Conservation (phyloP, 2,888 invertebrate species). For the Eupsilia transversa region DNA sequence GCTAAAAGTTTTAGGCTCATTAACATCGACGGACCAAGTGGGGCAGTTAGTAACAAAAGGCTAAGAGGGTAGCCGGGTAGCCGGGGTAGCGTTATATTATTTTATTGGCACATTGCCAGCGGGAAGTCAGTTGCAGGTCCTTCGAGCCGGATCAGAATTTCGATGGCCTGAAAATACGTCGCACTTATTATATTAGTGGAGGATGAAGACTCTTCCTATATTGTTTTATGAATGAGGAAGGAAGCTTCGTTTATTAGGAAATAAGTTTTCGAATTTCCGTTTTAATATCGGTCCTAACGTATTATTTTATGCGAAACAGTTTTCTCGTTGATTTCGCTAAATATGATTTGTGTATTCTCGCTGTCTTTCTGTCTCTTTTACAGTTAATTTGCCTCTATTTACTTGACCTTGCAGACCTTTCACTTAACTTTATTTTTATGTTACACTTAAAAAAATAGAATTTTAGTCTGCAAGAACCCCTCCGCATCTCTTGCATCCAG, state of each 20-base stretch:
- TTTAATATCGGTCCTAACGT: not conserved
- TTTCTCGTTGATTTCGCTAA: not conserved
- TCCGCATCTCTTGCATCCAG: no score
- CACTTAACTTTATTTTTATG: no score
- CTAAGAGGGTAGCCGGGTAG: conserved; percentile 65
- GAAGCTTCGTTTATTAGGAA: conserved; percentile 22
- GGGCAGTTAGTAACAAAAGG: conserved; percentile 69
- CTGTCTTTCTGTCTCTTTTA: not conserved
- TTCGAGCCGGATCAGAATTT: conserved; percentile 72
- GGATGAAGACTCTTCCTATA: conserved; percentile 52
- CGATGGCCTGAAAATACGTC: conserved; percentile 69
- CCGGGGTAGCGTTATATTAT: conserved; percentile 77
- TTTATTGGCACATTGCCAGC: conserved; percentile 80
- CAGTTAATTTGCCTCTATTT: not conserved
- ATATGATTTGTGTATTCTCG: not conserved
- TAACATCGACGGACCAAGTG: conserved; percentile 50
- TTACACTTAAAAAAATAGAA: no score
- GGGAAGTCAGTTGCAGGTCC: conserved; percentile 73
- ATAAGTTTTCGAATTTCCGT: conserved; percentile 13
- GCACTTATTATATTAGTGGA: conserved; percentile 73
- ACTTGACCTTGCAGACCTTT: not conserved
- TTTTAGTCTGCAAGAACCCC: no score
- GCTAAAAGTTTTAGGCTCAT: conserved; percentile 60
- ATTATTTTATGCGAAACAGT: not conserved
- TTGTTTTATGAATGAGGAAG: conserved; percentile 15